These are phyloP conservation scores for Musca vetustissima DNA, from an alignment of 1,140 invertebrate species.

Conservation along the genomic window DNA sequence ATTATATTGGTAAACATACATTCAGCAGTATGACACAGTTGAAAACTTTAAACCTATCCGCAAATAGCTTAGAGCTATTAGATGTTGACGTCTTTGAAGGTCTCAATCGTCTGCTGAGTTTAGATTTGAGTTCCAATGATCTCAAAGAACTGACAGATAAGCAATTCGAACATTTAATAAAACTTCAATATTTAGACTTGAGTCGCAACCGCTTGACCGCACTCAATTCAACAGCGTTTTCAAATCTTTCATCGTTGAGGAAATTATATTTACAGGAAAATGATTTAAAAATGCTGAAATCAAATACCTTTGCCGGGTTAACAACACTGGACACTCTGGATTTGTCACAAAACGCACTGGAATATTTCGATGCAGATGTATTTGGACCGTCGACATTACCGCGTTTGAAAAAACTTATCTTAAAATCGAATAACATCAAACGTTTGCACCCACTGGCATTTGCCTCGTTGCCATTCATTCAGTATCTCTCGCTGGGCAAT, in stretches of 20 bases:
- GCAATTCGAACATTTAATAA: constrained; percentile 35
- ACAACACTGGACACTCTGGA: constrained; percentile 42
- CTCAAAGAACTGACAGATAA: constrained; percentile 35
- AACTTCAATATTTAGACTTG: constrained; percentile 41
- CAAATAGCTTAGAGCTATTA: constrained; percentile 36
- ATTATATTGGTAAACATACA: constrained; percentile 34
- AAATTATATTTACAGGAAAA: constrained; percentile 46
- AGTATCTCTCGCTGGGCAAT: constrained; percentile 44
- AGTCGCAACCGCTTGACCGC: constrained; percentile 40
- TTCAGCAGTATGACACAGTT: constrained; percentile 38
- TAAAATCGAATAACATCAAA: constrained; percentile 43
- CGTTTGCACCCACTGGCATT: constrained; percentile 38
- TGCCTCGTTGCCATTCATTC: constrained; percentile 41
- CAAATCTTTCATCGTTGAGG: constrained; percentile 35
- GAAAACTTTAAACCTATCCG: constrained; percentile 39
- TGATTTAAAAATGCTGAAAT: constrained; percentile 36
- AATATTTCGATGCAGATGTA: constrained; percentile 32
- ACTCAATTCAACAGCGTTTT: constrained; percentile 35
- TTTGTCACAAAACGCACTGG: constrained; percentile 42
- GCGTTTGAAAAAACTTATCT: constrained; percentile 37
- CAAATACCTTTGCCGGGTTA: constrained; percentile 38
- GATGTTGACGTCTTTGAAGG: constrained; percentile 38
- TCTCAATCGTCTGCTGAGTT: constrained; percentile 29
- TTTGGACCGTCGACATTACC: constrained; percentile 38
- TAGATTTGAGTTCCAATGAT: constrained; percentile 42